Evolutionary conservation across 64 coral and sea anemone species (phyloP), one percentile per base, ranked within the genome.

Genomic region (Porites lutea): DNA sequence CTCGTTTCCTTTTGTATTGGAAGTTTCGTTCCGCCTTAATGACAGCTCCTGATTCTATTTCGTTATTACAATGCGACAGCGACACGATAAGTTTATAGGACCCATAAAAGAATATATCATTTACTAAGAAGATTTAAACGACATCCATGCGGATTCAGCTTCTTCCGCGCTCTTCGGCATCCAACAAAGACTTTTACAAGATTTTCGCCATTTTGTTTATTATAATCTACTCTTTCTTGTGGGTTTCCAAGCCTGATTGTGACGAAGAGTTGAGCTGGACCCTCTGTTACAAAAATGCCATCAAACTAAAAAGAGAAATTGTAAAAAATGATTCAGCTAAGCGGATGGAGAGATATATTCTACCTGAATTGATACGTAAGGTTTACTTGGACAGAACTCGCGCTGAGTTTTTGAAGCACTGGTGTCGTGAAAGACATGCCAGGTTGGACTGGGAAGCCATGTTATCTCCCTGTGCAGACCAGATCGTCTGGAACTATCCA

Each of bases 401-500:
- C 18, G 15, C 81, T 13, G 91, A 87, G 61, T 79, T 78, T 68
- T 3, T 51, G 7, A 69, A 15, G 18, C 75, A 86, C 52, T 87
- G 91, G 91, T 93, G 91, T 87, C 72, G 91, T 4, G 48, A 87
- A 69, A 47, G 75, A 69, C 65, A 37, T 48, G 37, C 72, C 7
- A 85, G 91, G 19, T 5, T 87, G 5, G 83, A 93, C 44, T 87
- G 91, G 91, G 55, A 87, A 52, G 91, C 46, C 2, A 79, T 93
- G 78, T 12, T 93, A 0, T 60, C 83, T 2, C 61, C 91, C 8
- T 93, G 91, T 64, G 14, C 5, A 13, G 50, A 75, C 4, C 79
- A 93, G 4, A 79, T 62, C 19, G 58, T 60, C 1, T 93, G 91
- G 91, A 45, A 66, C 54, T 23, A 18, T 3, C 60, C 79, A 86